Evolutionary conservation across 2,888 invertebrate species (phyloP), one percentile per base, ranked within the genome.

Genomic region (Mythimna ferrago): DNA sequence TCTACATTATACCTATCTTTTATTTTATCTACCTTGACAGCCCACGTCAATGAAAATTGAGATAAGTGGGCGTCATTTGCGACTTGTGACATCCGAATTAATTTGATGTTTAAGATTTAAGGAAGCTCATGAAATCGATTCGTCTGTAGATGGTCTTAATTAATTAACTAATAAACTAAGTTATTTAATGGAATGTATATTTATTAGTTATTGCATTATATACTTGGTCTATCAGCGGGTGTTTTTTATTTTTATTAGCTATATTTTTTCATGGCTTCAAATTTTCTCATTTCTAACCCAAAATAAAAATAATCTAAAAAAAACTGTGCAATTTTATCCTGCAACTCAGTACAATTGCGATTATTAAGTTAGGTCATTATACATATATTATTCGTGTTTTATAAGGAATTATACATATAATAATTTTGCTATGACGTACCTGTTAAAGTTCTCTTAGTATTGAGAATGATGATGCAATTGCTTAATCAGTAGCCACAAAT

Each of bases 41-140:
- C 66, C 72, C 71, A 76, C 79, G 81, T 35, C 76, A 75, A 80
- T 80, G 80, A 75, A 80, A 78, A 78, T 69, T 68, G 63, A 65
- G 67, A 64, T 60, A 67, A 67, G 79, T 81, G 53, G 77, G 70
- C 58, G 66, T 56, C 41, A 58, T 70, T 66, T 66, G 41, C 16
- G 60, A 71, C 64, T 69, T 60, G 51, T 53, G 76, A 69, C 54
- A 81, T 53, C 63, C 10, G 54, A 80, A 80, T 76, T 77, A 74
- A 77, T 80, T 60, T 51, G 14, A 57, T 21, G 41, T 66, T 44
- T 53, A 32, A 66, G 53, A 66, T 79, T 38, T 48, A 61, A 38
- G 9, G 51, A 64, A 73, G 6, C 58, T 64, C 32, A 53, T 80
- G 58, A 67, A 64, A 80, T 67, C 32, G 60, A 66, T 73, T 72